A percentile compares a stretch with the other conserved stretches of the same genome.
These are phyloP conservation scores for Ophioninae sp. DNA, from an alignment of 2,888 invertebrate species.

Conservation along the genomic window DNA sequence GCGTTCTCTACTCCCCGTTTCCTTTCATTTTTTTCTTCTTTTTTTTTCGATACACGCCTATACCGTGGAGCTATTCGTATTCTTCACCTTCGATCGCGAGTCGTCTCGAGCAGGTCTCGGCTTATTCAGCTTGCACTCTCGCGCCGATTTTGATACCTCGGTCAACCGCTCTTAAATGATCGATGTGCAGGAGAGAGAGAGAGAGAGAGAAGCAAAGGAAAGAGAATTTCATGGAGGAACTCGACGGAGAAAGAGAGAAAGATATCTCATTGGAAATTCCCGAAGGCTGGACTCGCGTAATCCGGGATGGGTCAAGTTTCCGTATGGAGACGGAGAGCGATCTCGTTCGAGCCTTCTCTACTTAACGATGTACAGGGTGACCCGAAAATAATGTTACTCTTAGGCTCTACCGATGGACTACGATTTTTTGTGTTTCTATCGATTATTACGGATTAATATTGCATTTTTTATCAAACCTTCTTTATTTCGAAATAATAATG, in stretches of 20 bases:
- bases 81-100: conserved; percentile 49
- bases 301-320: conserved; percentile 64
- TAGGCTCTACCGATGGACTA: no score
- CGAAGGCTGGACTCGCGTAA: conserved; percentile 50
- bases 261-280: conserved; percentile 49
- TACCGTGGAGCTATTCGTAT: conserved; percentile 43
- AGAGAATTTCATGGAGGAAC: background rate
- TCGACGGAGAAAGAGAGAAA: background rate
- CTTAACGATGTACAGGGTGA: background rate
- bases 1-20: background rate
- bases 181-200: background rate
- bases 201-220: background rate
- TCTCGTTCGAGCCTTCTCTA: conserved; percentile 48
- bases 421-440: no score
- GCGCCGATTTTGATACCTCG: conserved; percentile 23
- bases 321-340: conserved; percentile 59
- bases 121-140: conserved; percentile 21
- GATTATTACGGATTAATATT: no score
- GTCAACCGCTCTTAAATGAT: conserved; percentile 32
- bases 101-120: conserved; percentile 4
- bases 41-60: conserved; percentile 21
- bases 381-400: background rate
- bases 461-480: no score
- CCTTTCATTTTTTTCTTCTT: conserved; percentile 5
- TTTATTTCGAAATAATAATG: no score